These are phyloP conservation scores for Keiferia lycopersicella DNA, from an alignment of 2,888 invertebrate species.

Conservation along the genomic window DNA sequence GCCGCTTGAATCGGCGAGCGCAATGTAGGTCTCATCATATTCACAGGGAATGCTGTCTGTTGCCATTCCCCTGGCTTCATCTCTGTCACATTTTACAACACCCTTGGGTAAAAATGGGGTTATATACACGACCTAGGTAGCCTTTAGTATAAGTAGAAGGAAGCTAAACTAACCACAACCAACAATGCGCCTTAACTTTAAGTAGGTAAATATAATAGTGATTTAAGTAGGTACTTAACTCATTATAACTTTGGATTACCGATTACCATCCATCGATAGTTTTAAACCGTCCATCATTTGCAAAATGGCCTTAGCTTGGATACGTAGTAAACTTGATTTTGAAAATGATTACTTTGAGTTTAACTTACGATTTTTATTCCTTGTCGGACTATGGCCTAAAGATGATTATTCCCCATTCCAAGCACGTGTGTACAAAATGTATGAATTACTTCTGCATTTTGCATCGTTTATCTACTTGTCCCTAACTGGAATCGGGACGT, in stretches of 20 bases:
- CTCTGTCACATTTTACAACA: too few relatives aligned
- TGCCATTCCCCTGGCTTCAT: too few relatives aligned
- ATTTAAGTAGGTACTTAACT: too few relatives aligned
- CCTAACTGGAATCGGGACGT: conserved; percentile 53
- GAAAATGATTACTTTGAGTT: conserved; percentile 54
- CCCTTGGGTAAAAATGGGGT: too few relatives aligned
- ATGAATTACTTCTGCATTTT: conserved; percentile 46
- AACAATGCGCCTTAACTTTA: too few relatives aligned
- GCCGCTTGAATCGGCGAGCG: too few relatives aligned
- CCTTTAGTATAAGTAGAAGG: too few relatives aligned
- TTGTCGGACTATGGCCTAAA: conserved; percentile 62
- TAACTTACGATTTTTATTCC: conserved; percentile 58
- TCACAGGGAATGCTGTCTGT: too few relatives aligned
- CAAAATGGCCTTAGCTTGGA: conserved; percentile 41
- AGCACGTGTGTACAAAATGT: conserved; percentile 49
- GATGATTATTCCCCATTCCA: conserved; percentile 42
- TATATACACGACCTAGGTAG: too few relatives aligned
- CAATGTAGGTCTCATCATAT: too few relatives aligned
- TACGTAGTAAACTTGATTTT: conserved; percentile 9
- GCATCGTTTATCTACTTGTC: conserved; percentile 47
- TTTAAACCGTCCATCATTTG: conserved; percentile 34
- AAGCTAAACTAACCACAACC: too few relatives aligned
- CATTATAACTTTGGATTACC: not conserved
- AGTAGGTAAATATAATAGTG: too few relatives aligned
- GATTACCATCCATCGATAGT: not conserved